These are phyloP conservation scores for Lasioglossum albipes DNA, from an alignment of 1,140 invertebrate species.

Conservation along the genomic window DNA sequence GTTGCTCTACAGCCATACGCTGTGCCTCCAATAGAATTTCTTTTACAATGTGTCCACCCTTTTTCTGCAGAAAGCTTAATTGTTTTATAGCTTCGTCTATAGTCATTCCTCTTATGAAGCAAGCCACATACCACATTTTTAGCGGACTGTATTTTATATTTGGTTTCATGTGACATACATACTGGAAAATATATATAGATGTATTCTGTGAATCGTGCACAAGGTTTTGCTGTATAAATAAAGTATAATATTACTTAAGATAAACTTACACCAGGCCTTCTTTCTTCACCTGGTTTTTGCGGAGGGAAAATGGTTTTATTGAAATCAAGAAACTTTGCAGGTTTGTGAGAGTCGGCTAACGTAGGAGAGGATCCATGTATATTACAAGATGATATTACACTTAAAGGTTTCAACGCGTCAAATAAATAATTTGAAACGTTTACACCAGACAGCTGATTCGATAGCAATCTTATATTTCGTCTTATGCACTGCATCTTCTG, in stretches of 20 bases:
- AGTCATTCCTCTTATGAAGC: constrained; percentile 92
- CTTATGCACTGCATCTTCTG: constrained; percentile 51
- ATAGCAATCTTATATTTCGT: constrained; percentile 18
- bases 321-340: constrained; percentile 73
- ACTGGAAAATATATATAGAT: constrained; percentile 83
- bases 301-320: constrained; percentile 91
- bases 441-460: neutral
- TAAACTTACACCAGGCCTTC: constrained; percentile 88
- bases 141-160: constrained; percentile 94
- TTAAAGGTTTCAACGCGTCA: neutral
- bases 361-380: constrained; percentile 17
- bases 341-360: rapidly evolving
- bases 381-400: constrained; percentile 13
- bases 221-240: neutral
- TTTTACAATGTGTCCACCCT: constrained; percentile 90
- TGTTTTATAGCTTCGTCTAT: constrained; percentile 97
- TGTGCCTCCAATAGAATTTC: constrained; percentile 94
- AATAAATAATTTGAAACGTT: constrained; percentile 5
- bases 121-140: constrained; percentile 95
- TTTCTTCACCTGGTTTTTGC: constrained; percentile 86
- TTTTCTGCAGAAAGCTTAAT: constrained; percentile 89
- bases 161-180: constrained; percentile 89
- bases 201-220: constrained; percentile 9
- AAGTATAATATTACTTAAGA: constrained; percentile 19
- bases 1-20: constrained; percentile 90